phyloP scores from a whole-genome alignment of 2,113 vertebrate genomes.

The Ranitomeya imitator region DNA sequence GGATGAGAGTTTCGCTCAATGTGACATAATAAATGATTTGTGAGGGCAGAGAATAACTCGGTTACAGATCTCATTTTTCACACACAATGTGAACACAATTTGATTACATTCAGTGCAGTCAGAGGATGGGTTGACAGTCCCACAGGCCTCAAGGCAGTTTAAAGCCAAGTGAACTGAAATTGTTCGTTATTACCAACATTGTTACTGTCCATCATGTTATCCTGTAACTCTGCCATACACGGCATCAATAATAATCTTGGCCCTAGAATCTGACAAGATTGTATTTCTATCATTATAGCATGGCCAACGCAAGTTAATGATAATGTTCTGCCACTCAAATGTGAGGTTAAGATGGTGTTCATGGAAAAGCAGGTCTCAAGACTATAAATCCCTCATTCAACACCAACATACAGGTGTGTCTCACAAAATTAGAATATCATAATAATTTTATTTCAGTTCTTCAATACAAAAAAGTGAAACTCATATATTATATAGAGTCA shows the following conservation, averaged over 20 bases:
- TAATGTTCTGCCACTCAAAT: background rate
- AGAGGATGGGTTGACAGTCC: conserved; percentile 13
- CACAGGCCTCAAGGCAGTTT: background rate
- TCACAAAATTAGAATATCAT: too few species aligned
- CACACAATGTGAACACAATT: conserved; percentile 12
- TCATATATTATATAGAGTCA: too few species aligned
- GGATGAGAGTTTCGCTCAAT: background rate
- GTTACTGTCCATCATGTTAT: background rate
- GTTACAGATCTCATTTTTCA: conserved; percentile 27
- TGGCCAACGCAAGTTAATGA: background rate
- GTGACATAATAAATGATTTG: background rate
- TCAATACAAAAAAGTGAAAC: too few species aligned
- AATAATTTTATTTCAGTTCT: too few species aligned
- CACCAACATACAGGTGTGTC: too few species aligned
- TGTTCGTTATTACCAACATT: conserved; percentile 26
- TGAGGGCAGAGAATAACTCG: background rate
- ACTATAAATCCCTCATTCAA: too few species aligned
- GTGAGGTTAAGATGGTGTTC: background rate
- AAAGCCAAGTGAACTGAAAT: conserved; percentile 9
- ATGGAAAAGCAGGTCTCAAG: background rate
- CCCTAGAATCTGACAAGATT: background rate
- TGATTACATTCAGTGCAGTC: background rate
- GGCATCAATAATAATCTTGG: background rate
- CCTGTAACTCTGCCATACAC: background rate
- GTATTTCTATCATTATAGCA: background rate